Base-by-base conservation (phyloP, 2,888 invertebrate genomes). In the Xiphydria camelus region DNA sequence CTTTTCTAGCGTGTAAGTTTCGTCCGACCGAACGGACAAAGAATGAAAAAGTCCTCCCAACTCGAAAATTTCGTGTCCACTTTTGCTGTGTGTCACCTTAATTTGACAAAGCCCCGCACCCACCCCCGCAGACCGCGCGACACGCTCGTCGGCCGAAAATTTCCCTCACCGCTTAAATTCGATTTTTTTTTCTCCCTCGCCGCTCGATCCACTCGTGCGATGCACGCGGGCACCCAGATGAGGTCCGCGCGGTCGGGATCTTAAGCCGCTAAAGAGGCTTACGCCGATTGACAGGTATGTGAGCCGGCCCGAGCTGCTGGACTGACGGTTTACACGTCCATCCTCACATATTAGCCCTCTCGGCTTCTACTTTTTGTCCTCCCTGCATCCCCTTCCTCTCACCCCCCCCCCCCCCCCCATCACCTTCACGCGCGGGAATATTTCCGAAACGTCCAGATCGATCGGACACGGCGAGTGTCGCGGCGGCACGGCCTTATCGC, bases 201-300 rank as follows among this genome's bases (percentile, higher is more conserved):
- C n/a, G n/a, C n/a, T n/a, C n/a, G n/a, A n/a, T n/a, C 12, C 2
- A 6, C 12, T 29, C 29, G 29, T 29, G 12, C 5, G 12, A n/a
- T n/a, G n/a, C n/a, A n/a, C 23, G 7, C 23, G 23, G 23, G 23
- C 23, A 23, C 23, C n/a, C 23, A 19, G 34, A 14, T 2, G 18
- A 18, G 34, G n/a, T 15, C 12, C 34, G 29, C 6, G 18, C 18
- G 18, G 34, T 34, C 34, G 10, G 7, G 15, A 15, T 34, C 34
- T 34, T 34, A 34, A 34, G 34, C 34, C 34, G 15, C 34, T 34
- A 34, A 19, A 19, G 34, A 15, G 34, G 19, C 34, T 65, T 65
- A 65, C 44, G 17, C 48, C 60, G 66, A 66, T 60, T 58, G 64
- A 64, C 64, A 54, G 55, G 31, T 44, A 59, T 5, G 29, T 29